Conservation (phyloP, 2,113 vertebrate species). For the Phrynocephalus versicolor region DNA sequence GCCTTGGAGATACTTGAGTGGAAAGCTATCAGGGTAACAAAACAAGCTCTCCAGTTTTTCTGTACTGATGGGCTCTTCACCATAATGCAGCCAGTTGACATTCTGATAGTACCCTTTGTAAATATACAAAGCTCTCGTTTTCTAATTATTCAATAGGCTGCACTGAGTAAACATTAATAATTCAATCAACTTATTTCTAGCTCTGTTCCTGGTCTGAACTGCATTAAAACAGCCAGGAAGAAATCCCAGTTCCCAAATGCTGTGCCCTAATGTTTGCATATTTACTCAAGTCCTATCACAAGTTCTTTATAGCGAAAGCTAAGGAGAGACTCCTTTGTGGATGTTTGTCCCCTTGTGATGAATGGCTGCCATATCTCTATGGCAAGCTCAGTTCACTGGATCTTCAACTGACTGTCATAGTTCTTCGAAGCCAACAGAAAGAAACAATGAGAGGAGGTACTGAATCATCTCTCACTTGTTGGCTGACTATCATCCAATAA, state of each 20-base stretch:
- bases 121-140: slow-evolving; percentile 58
- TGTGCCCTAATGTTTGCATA: background rate
- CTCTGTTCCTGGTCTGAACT: slow-evolving; percentile 48
- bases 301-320: background rate
- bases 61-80: slow-evolving; percentile 7
- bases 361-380: background rate
- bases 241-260: background rate
- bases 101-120: slow-evolving; percentile 12
- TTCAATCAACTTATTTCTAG: slow-evolving; percentile 62
- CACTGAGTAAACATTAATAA: slow-evolving; percentile 63
- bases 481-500: too few species aligned
- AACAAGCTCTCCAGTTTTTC: background rate
- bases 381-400: background rate
- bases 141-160: slow-evolving; percentile 58
- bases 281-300: background rate
- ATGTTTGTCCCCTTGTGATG: background rate
- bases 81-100: background rate
- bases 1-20: background rate
- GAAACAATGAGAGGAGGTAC: background rate
- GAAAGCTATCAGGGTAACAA: background rate
- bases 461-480: too few species aligned
- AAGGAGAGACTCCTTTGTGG: background rate
- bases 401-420: background rate
- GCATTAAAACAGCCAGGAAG: slow-evolving; percentile 16
- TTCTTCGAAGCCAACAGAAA: too few species aligned